Conservation (phyloP, 2,113 vertebrate species). For the Nansenia antarctica region DNA sequence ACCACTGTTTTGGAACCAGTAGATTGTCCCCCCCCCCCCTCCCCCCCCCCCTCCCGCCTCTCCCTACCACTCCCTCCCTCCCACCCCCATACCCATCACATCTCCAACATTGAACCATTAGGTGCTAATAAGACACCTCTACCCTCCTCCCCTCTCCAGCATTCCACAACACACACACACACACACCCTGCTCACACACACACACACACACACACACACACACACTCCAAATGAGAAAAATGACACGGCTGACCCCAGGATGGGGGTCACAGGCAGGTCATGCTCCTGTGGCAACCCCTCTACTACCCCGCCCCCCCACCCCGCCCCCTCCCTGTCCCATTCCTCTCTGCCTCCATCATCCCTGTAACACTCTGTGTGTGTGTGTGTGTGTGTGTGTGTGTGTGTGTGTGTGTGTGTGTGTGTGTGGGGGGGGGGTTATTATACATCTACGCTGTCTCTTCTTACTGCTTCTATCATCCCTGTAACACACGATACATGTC, state of each 20-base stretch:
- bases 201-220: slow-evolving; percentile 14
- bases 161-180: too few relatives aligned
- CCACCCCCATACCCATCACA: neutral
- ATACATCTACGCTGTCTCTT: too few relatives aligned
- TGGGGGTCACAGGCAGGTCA: slow-evolving; percentile 85
- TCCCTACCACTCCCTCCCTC: too few relatives aligned
- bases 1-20: slow-evolving; percentile 50
- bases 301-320: slow-evolving; percentile 9
- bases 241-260: slow-evolving; percentile 80
- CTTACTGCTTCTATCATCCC: too few relatives aligned
- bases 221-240: slow-evolving; percentile 78
- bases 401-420: too few relatives aligned
- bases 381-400: too few relatives aligned
- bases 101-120: slow-evolving; percentile 54
- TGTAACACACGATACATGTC: too few relatives aligned
- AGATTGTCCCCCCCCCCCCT: slow-evolving; percentile 26
- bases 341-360: neutral
- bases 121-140: slow-evolving; percentile 77
- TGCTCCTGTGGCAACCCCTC: too few relatives aligned
- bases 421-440: too few relatives aligned
- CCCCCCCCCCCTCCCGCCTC: neutral
- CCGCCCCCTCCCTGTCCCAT: neutral
- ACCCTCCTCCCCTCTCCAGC: slow-evolving; percentile 69
- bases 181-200: neutral
- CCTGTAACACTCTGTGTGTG: too few relatives aligned